phyloP scores from a whole-genome alignment of 2,888 invertebrate species.

The Cosmia pyralina region DNA sequence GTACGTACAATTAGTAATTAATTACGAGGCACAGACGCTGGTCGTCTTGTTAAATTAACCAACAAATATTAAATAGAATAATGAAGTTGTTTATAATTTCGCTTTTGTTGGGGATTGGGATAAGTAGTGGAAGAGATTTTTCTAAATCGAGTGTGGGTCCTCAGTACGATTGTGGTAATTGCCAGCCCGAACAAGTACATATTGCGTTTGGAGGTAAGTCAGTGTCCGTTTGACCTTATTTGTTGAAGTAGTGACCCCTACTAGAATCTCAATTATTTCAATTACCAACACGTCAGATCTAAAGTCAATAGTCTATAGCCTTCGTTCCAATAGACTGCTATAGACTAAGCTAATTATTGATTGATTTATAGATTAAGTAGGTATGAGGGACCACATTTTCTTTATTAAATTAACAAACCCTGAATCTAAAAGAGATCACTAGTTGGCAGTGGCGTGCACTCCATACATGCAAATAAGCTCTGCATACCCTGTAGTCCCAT shows the following conservation, averaged over 20 bases:
- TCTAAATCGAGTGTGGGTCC: background rate
- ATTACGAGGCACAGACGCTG: constrained; percentile 2
- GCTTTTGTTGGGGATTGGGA: constrained; percentile 46
- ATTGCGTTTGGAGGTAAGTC: constrained; percentile 44
- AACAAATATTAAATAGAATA: constrained; percentile 11
- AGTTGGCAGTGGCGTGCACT: no score
- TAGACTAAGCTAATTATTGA: background rate
- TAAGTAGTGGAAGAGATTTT: constrained; percentile 33
- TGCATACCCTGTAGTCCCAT: no score
- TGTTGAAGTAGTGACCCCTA: constrained; percentile 9
- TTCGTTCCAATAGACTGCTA: background rate
- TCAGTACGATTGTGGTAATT: constrained; percentile 26
- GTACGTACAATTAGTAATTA: constrained; percentile 28
- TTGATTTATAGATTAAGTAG: background rate
- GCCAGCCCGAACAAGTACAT: constrained; percentile 54
- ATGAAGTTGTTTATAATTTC: constrained; percentile 51
- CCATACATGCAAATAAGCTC: no score
- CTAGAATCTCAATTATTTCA: constrained; percentile 1
- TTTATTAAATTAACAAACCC: background rate
- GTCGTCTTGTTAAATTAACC: constrained; percentile 6
- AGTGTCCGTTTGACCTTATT: constrained; percentile 19
- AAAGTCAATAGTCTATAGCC: background rate
- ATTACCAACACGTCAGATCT: background rate
- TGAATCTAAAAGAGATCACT: background rate
- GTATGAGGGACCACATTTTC: background rate